Conservation (phyloP, 2,797 vertebrate genomes). For the Pseudomugil gertrudae region DNA sequence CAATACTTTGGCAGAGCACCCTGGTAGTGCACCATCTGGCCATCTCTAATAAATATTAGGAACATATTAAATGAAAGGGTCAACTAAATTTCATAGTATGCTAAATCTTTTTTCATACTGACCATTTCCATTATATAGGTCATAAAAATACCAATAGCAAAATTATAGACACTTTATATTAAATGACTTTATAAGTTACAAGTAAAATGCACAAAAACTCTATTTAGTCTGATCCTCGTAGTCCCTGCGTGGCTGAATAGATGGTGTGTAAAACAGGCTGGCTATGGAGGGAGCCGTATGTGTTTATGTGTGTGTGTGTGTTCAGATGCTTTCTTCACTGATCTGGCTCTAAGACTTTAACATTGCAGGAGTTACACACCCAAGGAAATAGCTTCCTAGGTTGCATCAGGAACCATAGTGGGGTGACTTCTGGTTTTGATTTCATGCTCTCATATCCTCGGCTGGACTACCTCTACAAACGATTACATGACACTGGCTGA, state of each 20-base stretch:
- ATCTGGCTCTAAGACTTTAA: too few species aligned
- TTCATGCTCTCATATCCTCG: too few species aligned
- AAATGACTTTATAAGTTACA: not conserved
- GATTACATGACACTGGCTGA: too few species aligned
- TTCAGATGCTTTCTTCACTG: too few species aligned
- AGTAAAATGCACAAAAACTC: not conserved
- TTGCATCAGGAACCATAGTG: too few species aligned
- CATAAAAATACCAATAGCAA: not conserved
- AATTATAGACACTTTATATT: constrained; percentile 9
- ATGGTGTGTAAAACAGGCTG: constrained; percentile 1
- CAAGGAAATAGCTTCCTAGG: too few species aligned
- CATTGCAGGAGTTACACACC: too few species aligned
- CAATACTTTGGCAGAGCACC: constrained; percentile 16
- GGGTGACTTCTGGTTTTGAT: too few species aligned
- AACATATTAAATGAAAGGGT: constrained; percentile 27
- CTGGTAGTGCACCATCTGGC: constrained; percentile 42
- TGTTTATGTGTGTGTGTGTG: too few species aligned
- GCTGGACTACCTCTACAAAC: too few species aligned
- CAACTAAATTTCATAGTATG: constrained; percentile 20
- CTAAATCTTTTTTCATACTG: constrained; percentile 1
- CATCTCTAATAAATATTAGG: constrained; percentile 27
- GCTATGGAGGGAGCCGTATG: not conserved
- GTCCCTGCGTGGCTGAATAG: not conserved
- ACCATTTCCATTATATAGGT: not conserved
- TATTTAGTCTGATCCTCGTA: not conserved